These are phyloP conservation scores for Calycopis cecrops DNA, from an alignment of 1,140 invertebrate species.

Conservation along the genomic window DNA sequence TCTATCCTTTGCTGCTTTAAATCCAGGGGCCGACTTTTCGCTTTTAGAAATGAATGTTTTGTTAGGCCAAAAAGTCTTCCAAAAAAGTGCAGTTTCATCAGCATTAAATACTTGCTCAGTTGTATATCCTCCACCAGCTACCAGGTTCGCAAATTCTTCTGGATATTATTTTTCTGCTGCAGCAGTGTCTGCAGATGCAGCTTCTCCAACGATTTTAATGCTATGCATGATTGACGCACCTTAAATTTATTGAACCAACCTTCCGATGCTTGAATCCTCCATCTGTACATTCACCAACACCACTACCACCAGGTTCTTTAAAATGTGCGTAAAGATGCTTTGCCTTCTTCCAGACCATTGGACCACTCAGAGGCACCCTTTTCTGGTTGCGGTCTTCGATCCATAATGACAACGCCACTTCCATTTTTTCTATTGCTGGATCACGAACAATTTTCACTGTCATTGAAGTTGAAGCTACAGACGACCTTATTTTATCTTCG, in stretches of 20 bases:
- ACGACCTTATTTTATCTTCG: no score
- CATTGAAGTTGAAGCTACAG: no score
- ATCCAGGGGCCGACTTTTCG: conserved; percentile 35
- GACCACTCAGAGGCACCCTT: no score
- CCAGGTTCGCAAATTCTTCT: conserved; percentile 29
- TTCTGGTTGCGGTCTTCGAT: no score
- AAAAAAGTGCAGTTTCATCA: conserved; percentile 58
- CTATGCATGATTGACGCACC: conserved; percentile 39
- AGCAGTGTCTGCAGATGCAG: conserved; percentile 33
- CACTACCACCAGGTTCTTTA: no score
- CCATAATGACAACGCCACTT: no score
- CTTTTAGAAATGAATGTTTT: conserved; percentile 39
- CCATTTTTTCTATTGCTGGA: no score
- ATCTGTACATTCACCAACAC: no score
- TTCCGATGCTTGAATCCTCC: no score
- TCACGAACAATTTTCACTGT: no score
- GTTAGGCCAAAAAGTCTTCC: conserved; percentile 47
- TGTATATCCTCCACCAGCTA: conserved; percentile 27
- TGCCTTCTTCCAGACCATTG: no score
- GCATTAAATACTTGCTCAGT: conserved; percentile 55
- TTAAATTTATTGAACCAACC: conserved; percentile 57
- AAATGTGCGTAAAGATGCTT: no score
- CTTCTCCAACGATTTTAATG: conserved; percentile 44
- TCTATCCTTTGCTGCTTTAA: conserved; percentile 39
- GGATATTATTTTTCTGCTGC: conserved; percentile 18